Percentiles rank a stretch among this genome's conserved stretches.
Conservation (phyloP, 2,797 vertebrate genomes). For the Dromococcyx pavoninus region DNA sequence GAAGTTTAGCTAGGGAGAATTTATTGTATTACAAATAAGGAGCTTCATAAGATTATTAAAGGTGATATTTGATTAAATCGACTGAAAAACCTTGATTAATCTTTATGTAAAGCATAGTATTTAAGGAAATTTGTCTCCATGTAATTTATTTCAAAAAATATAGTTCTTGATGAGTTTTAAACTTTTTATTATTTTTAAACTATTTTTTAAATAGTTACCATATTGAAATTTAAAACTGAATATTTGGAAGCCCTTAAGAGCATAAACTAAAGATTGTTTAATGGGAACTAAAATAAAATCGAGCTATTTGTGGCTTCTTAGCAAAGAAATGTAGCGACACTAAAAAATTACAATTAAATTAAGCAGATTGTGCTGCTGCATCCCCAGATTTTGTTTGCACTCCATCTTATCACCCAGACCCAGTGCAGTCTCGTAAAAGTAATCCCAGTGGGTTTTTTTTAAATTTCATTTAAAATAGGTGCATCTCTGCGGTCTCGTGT, state of each 20-base stretch:
- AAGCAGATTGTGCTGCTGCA: neutral
- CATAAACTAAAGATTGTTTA: neutral
- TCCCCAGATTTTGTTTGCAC: neutral
- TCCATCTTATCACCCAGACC: neutral
- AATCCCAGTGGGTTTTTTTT: neutral
- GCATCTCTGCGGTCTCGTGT: fast-evolving
- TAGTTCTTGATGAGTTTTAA: neutral
- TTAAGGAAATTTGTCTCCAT: neutral
- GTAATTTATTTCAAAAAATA: neutral
- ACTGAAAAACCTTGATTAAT: neutral
- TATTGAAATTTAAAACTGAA: neutral
- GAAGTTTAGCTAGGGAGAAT: neutral
- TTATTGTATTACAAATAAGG: neutral
- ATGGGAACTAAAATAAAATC: neutral
- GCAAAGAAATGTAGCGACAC: neutral
- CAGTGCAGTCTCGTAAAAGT: neutral
- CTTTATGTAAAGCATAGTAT: neutral
- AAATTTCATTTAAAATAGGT: neutral
- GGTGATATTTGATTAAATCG: neutral
- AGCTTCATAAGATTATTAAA: neutral
- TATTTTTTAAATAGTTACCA: neutral
- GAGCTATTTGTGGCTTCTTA: neutral
- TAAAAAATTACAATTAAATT: neutral
- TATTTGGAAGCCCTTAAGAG: neutral
- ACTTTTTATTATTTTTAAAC: neutral